Percentiles rank a stretch among this genome's conserved stretches.
Evolutionary conservation across 2,888 invertebrate species (phyloP).

Genomic region (Agrotis segetum): DNA sequence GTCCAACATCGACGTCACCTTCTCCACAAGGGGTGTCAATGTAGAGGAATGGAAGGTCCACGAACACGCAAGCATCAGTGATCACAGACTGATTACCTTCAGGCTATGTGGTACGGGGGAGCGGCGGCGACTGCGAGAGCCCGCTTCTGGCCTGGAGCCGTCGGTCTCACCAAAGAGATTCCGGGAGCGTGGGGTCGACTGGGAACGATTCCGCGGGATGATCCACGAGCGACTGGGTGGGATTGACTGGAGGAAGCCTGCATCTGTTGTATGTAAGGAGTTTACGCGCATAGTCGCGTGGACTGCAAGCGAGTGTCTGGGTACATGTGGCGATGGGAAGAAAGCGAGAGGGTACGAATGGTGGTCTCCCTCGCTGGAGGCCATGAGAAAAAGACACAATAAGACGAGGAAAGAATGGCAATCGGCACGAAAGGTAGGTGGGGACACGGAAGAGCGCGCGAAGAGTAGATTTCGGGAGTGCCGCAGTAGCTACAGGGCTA

Average conservation of each 20-base stretch:
- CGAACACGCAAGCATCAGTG: not conserved
- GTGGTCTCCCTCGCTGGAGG: slow-evolving; percentile 30
- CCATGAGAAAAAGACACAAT: not conserved
- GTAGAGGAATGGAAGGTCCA: slow-evolving; percentile 50
- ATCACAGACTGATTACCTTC: not conserved
- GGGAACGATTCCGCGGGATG: slow-evolving; percentile 18
- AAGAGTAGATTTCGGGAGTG: not conserved
- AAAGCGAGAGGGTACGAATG: slow-evolving; percentile 35
- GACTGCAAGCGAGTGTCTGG: not conserved
- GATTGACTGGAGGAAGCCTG: not conserved
- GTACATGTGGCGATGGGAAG: not conserved
- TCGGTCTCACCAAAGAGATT: slow-evolving; percentile 15
- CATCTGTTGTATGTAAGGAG: not conserved
- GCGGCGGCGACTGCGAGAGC: not conserved
- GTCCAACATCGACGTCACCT: slow-evolving; percentile 64
- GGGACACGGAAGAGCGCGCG: not conserved
- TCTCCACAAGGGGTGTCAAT: slow-evolving; percentile 20
- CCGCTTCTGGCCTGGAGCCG: not conserved
- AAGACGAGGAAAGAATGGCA: slow-evolving; percentile 31
- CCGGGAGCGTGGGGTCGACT: slow-evolving; percentile 34
- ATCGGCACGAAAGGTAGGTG: not conserved
- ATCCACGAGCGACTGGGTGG: slow-evolving; percentile 13
- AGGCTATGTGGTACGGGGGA: not conserved
- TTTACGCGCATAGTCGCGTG: slow-evolving; percentile 23
- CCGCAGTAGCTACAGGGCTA: slow-evolving; percentile 23